Conservation (phyloP, 2,797 vertebrate genomes). For the Catostomus latipinnis region DNA sequence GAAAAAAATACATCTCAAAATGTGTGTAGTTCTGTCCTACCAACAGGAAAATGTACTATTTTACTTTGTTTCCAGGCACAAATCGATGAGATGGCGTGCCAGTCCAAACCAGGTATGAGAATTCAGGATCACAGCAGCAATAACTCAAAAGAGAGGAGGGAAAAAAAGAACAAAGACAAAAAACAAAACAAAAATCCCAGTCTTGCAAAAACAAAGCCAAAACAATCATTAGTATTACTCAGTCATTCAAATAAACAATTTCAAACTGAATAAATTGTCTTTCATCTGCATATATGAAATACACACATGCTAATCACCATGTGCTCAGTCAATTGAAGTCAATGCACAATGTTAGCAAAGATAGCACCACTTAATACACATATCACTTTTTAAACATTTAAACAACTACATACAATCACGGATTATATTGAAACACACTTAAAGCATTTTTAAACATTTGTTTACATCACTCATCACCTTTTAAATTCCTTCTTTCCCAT, state of each 20-base stretch:
- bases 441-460: background rate
- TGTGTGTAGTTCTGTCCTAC: too few species aligned
- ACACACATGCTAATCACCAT: background rate
- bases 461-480: background rate
- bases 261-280: background rate
- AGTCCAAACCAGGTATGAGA: too few species aligned
- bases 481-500: background rate
- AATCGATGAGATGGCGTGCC: too few species aligned
- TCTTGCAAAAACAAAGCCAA: background rate
- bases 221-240: background rate
- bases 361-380: background rate
- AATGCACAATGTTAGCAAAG: background rate
- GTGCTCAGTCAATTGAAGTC: background rate
- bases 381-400: background rate
- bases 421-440: background rate
- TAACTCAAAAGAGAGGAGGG: too few species aligned
- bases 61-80: too few species aligned
- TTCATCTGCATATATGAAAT: background rate
- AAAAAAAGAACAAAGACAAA: too few species aligned
- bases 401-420: background rate
- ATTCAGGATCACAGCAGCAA: too few species aligned
- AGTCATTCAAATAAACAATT: background rate
- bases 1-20: too few species aligned
- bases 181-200: too few species aligned
- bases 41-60: too few species aligned